Evolutionary conservation across 30 jellyfish, hydroid and myxozoan genomes (phyloP).

Genomic region (Pseudorhiza aurosa): DNA sequence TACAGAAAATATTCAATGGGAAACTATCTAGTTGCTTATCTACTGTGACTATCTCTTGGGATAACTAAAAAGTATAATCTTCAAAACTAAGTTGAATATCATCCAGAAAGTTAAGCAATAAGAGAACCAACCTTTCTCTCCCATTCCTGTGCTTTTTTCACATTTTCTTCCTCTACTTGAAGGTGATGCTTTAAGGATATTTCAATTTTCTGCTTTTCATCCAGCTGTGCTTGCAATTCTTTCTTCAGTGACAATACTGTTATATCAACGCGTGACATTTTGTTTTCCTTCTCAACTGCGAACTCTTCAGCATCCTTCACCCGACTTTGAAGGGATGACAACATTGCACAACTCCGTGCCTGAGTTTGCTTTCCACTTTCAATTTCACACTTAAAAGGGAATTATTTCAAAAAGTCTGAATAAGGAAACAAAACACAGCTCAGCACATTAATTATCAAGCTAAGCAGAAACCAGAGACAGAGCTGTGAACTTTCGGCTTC

Average conservation of each 20-base stretch:
- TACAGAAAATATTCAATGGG: too few species aligned
- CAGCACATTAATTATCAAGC: too few species aligned
- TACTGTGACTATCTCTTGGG: too few species aligned
- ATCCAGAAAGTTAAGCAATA: too few species aligned
- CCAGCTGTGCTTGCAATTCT: constrained; percentile 65
- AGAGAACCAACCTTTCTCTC: constrained; percentile 70
- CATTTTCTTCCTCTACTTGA: constrained; percentile 67
- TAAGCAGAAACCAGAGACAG: too few species aligned
- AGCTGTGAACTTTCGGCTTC: too few species aligned
- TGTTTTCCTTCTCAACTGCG: constrained; percentile 62
- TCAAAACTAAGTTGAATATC: too few species aligned
- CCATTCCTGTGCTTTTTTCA: constrained; percentile 62
- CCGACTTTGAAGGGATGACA: constrained; percentile 63
- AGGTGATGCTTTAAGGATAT: constrained; percentile 68
- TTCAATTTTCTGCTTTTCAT: constrained; percentile 66
- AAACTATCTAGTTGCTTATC: too few species aligned
- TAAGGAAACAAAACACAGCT: too few species aligned
- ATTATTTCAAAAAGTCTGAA: too few species aligned
- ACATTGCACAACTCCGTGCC: constrained; percentile 74
- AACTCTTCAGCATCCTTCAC: constrained; percentile 84
- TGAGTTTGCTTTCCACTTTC: constrained; percentile 68
- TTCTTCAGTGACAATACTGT: constrained; percentile 61
- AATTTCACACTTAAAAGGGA: constrained; percentile 48
- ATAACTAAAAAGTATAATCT: too few species aligned
- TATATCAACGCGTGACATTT: constrained; percentile 64